These are phyloP conservation scores for Acropternis orthonyx DNA, from an alignment of 2,797 vertebrate genomes.

Conservation along the genomic window DNA sequence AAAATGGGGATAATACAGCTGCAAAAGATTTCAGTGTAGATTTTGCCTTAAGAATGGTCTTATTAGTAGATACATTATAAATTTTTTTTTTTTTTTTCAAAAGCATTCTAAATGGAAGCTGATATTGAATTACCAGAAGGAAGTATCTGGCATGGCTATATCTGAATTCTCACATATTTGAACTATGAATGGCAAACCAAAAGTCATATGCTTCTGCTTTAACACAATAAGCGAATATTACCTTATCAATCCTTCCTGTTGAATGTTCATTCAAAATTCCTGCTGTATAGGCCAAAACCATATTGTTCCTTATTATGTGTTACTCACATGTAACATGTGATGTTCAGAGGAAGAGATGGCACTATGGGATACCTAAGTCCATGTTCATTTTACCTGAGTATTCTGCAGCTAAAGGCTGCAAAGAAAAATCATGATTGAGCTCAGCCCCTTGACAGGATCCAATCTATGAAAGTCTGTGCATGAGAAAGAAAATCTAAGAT, in stretches of 20 bases:
- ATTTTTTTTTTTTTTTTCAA: not conserved
- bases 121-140: not conserved
- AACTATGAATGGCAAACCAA: not conserved
- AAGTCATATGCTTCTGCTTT: not conserved
- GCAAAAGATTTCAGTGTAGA: not conserved
- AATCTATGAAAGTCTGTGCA: not conserved
- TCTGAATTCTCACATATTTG: not conserved
- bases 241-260: not conserved
- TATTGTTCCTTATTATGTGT: not conserved
- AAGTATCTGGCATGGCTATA: not conserved
- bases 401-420: too few species aligned
- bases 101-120: not conserved
- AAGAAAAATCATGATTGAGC: not conserved
- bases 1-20: not conserved
- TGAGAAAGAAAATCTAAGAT: not conserved
- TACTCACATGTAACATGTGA: not conserved
- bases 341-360: too few species aligned
- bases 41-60: not conserved
- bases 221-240: not conserved
- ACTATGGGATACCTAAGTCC: too few species aligned
- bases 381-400: too few species aligned
- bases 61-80: conserved; percentile 3
- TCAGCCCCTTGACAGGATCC: not conserved
- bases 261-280: not conserved
- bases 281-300: not conserved